Percentiles rank a stretch among this genome's conserved stretches.
Evolutionary conservation across 2,113 vertebrate species (phyloP).

Genomic region (Oostethus manadensis): DNA sequence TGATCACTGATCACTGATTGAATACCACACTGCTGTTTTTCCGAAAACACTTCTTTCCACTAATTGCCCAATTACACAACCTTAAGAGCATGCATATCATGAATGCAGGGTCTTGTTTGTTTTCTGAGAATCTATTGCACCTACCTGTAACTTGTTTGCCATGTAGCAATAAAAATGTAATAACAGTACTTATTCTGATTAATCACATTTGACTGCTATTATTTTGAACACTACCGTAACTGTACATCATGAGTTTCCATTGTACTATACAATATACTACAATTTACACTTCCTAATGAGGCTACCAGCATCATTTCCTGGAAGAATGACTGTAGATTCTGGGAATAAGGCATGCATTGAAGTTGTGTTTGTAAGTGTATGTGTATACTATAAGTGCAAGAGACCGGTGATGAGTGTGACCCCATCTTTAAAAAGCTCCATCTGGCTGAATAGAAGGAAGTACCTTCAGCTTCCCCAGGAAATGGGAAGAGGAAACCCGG

Average conservation of each 20-base stretch:
- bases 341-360: constrained; percentile 35
- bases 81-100: too few relatives aligned
- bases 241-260: neutral
- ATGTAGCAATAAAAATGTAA: too few relatives aligned
- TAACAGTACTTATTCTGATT: too few relatives aligned
- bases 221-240: too few relatives aligned
- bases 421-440: constrained; percentile 65
- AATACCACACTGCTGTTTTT: too few relatives aligned
- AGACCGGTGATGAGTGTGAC: constrained; percentile 38
- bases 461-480: constrained; percentile 74
- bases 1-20: too few relatives aligned
- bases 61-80: too few relatives aligned
- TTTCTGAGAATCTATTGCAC: too few relatives aligned
- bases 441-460: constrained; percentile 77
- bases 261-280: neutral
- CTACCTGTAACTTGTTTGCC: too few relatives aligned
- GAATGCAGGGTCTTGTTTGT: too few relatives aligned
- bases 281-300: constrained; percentile 24
- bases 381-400: constrained; percentile 16
- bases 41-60: too few relatives aligned
- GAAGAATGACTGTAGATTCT: constrained; percentile 38
- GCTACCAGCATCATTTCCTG: constrained; percentile 34
- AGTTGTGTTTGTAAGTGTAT: constrained; percentile 14
- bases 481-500: constrained; percentile 65
- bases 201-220: too few relatives aligned